These are phyloP conservation scores for Schizotus pectinicornis DNA, from an alignment of 2,888 invertebrate species.

Conservation along the genomic window DNA sequence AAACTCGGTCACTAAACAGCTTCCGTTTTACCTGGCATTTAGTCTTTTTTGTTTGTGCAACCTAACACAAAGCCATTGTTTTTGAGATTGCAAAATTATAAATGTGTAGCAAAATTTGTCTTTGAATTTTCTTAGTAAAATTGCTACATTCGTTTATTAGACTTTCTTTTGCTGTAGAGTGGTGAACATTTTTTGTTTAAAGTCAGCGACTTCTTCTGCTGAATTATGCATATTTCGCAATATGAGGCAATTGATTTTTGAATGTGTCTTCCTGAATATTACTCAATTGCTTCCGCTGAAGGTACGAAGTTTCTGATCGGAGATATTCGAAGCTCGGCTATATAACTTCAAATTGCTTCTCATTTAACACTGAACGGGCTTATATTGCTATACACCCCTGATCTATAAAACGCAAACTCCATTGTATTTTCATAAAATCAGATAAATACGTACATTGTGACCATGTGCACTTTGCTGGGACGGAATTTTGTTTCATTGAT, in stretches of 20 bases:
- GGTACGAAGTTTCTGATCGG: conserved; percentile 22
- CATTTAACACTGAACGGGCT: conserved; percentile 18
- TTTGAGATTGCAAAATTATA: too few species aligned
- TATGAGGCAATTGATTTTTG: conserved; percentile 26
- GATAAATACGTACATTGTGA: neutral
- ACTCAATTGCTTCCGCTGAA: conserved; percentile 21
- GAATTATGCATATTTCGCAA: too few species aligned
- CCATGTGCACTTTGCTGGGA: neutral
- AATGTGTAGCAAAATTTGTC: too few species aligned
- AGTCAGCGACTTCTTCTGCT: neutral
- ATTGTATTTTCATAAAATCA: neutral
- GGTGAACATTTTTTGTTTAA: conserved; percentile 13
- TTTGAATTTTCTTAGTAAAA: too few species aligned
- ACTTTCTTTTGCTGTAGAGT: neutral
- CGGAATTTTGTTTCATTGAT: conserved; percentile 1
- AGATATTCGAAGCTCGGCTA: conserved; percentile 23
- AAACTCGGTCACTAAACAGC: too few species aligned
- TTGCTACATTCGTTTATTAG: too few species aligned
- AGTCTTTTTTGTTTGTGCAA: too few species aligned
- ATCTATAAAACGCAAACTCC: conserved; percentile 5
- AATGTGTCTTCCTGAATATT: conserved; percentile 23
- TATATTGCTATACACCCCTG: conserved; percentile 19
- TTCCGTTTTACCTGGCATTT: too few species aligned
- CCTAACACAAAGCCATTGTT: too few species aligned
- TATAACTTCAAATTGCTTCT: conserved; percentile 28